Base-by-base conservation (phyloP, 2,113 vertebrate species). In the Salvelinus sp. region DNA sequence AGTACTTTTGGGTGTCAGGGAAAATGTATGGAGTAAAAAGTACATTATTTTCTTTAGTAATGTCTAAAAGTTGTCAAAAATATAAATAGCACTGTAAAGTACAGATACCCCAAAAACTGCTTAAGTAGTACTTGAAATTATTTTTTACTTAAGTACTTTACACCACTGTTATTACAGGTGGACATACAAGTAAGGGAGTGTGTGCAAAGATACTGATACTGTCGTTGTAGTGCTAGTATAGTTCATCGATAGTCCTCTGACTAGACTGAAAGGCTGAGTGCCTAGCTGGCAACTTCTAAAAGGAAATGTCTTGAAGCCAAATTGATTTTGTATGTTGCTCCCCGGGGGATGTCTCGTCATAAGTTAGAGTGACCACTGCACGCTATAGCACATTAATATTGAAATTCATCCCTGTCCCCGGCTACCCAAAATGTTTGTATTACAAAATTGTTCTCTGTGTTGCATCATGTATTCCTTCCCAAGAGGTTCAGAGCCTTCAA, bases 391-490 rank as follows among this genome's bases (percentile, higher is more conserved):
- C 20, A 62, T 62, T 22, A 9, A n/a, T 62, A 62, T 62, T 62
- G 20, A 62, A 22, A 62, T 62, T 25, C 44, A 38, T 48, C 25
- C 44, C 68, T 33, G 28, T 14, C 3, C 12, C 16, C 14, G 14
- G 14, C 12, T 50, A 50, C 12, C 44, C 9, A 3, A 62, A 28
- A 77, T 65, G 65, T 70, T 18, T 75, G n/a, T n/a, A 25, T 82
- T 82, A 70, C 74, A 73, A 70, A 47, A 23, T 30, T 4, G 65
- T 30, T 69, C 38, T 69, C 6, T 68, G 67, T 54, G 14, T 79
- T 82, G 77, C 81, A 6, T 79, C 74, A 73, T 28, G 44, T 47
- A 25, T 65, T 69, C 2, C 13, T 5, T 73, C 47, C 57, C 70
- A 73, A 69, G 65, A 69, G 76, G 33, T 72, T 65, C 23, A 44